Evolutionary conservation across 1,140 invertebrate genomes (phyloP).

Genomic region (Musca domestica): DNA sequence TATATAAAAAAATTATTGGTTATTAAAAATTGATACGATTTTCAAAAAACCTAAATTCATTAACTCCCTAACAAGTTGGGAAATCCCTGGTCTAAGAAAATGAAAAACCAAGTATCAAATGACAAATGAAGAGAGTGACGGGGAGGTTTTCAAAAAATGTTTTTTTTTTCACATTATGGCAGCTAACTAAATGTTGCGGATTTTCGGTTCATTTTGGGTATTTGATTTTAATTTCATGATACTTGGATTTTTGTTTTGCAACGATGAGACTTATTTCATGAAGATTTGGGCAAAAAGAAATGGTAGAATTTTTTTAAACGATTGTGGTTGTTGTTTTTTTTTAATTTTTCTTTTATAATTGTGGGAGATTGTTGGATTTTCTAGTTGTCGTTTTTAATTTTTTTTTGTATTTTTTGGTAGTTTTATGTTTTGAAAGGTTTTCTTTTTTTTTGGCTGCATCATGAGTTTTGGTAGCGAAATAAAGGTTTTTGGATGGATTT

Average conservation of each 20-base stretch:
- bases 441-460: not conserved
- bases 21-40: too few relatives aligned
- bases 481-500: slow-evolving; percentile 31
- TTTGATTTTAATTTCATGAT: not conserved
- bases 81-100: too few relatives aligned
- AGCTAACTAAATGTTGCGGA: too few relatives aligned
- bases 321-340: not conserved
- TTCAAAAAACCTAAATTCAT: too few relatives aligned
- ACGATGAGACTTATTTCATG: too few relatives aligned
- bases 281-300: too few relatives aligned
- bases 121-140: slow-evolving; percentile 30
- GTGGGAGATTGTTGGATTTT: not conserved
- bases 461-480: slow-evolving; percentile 30
- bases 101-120: slow-evolving; percentile 56
- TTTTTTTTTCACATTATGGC: too few relatives aligned
- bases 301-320: not conserved
- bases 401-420: slow-evolving; percentile 6
- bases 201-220: too few relatives aligned
- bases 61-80: too few relatives aligned
- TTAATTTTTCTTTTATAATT: too few relatives aligned
- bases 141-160: too few relatives aligned
- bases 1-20: too few relatives aligned
- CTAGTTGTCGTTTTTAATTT: not conserved
- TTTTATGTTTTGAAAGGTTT: not conserved
- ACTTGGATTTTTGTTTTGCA: slow-evolving; percentile 2